Conservation (phyloP, 2,113 vertebrate genomes). For the Scatophagus argus region DNA sequence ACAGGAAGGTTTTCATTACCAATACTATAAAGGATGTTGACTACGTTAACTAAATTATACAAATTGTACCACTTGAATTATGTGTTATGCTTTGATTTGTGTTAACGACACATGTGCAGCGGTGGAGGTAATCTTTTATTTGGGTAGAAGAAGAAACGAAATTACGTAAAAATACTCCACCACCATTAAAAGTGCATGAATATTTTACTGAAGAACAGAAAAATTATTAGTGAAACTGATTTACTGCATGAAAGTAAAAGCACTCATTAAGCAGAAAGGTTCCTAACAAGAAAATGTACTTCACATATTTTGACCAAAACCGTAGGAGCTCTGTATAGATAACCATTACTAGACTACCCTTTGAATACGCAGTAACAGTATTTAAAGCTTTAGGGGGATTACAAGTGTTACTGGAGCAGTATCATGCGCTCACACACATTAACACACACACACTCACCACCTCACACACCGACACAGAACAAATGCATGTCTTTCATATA, state of each 20-base stretch:
- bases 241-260: not conserved
- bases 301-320: slow-evolving; percentile 21
- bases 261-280: not conserved
- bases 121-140: not conserved
- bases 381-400: slow-evolving; percentile 82
- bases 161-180: not conserved
- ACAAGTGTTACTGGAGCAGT: slow-evolving; percentile 75
- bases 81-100: not conserved
- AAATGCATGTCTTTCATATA: slow-evolving; percentile 49
- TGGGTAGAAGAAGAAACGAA: no score
- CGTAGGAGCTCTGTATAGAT: slow-evolving; percentile 10
- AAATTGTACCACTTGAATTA: not conserved
- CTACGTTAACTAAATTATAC: not conserved
- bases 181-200: not conserved
- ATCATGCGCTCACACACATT: slow-evolving; percentile 70
- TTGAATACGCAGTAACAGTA: slow-evolving; percentile 67
- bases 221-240: not conserved
- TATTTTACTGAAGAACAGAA: not conserved
- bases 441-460: slow-evolving; percentile 64
- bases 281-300: not conserved
- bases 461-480: slow-evolving; percentile 66
- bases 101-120: not conserved
- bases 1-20: not conserved
- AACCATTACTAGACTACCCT: slow-evolving; percentile 55
- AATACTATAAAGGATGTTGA: not conserved